Percentiles rank a stretch among this genome's conserved stretches.
These are phyloP conservation scores for Aspidapion aeneum DNA, from an alignment of 2,888 invertebrate species.

Conservation along the genomic window DNA sequence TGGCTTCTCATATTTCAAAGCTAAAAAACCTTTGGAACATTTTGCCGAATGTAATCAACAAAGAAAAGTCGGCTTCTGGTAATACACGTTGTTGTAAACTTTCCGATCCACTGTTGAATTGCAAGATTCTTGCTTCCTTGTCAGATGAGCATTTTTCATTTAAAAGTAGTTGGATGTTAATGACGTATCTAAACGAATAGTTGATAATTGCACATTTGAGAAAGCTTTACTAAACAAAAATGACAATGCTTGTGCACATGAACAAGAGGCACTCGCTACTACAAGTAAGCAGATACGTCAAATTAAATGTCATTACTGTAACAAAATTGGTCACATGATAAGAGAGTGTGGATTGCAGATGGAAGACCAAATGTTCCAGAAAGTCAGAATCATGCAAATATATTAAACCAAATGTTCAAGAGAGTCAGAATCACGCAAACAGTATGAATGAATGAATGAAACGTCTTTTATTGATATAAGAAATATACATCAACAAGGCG, in stretches of 20 bases:
- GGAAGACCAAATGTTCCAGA: background rate
- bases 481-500: too few relatives aligned
- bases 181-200: slow-evolving; percentile 4
- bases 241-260: too few relatives aligned
- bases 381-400: background rate
- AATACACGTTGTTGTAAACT: too few relatives aligned
- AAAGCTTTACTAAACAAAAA: background rate
- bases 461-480: too few relatives aligned
- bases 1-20: too few relatives aligned
- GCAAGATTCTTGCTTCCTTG: background rate
- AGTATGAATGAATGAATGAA: too few relatives aligned
- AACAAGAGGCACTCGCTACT: background rate
- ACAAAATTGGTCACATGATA: background rate
- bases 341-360: background rate
- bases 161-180: background rate
- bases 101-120: background rate
- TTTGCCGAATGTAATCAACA: background rate
- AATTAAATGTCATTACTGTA: background rate
- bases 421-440: too few relatives aligned
- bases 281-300: background rate
- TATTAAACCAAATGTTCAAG: background rate
- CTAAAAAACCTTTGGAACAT: background rate
- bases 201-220: background rate
- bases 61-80: too few relatives aligned
- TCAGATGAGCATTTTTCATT: background rate